phyloP scores from a whole-genome alignment of 2,888 invertebrate species.

The Agrilus mali region DNA sequence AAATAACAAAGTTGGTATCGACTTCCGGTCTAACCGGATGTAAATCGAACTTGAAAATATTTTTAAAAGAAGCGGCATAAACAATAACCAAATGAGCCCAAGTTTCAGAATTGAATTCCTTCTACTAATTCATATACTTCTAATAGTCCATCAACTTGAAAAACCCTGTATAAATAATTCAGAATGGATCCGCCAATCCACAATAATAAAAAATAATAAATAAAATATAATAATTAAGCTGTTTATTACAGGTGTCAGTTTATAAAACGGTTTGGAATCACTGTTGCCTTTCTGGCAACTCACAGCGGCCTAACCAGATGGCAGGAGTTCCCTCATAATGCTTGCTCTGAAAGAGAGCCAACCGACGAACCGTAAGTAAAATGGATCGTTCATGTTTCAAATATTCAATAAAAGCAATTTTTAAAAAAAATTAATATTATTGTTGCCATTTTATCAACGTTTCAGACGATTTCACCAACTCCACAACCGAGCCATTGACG shows the following conservation, averaged over 20 bases:
- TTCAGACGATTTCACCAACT: conserved; percentile 60
- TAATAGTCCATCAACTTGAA: too few species aligned
- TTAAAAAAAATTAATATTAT: not conserved
- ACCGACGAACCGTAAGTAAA: conserved; percentile 19
- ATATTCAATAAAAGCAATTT: not conserved
- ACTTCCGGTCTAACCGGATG: too few species aligned
- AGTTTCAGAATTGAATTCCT: too few species aligned
- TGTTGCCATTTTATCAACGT: conserved; percentile 7
- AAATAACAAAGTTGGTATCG: too few species aligned
- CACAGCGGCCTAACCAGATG: conserved; percentile 83
- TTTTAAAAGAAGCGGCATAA: too few species aligned
- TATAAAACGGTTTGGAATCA: conserved; percentile 72
- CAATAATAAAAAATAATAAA: too few species aligned
- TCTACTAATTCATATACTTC: too few species aligned
- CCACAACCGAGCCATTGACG: conserved; percentile 70
- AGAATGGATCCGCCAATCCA: too few species aligned
- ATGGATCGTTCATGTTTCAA: not conserved
- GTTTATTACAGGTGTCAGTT: conserved; percentile 57
- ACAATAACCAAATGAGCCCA: too few species aligned
- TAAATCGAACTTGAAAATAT: too few species aligned
- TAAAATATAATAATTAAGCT: not conserved
- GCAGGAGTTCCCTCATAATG: conserved; percentile 59
- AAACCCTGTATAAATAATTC: too few species aligned
- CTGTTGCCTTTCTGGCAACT: conserved; percentile 77
- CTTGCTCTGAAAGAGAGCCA: conserved; percentile 27